phyloP scores from a whole-genome alignment of 2,113 vertebrate genomes.

The Ascaphus truei region DNA sequence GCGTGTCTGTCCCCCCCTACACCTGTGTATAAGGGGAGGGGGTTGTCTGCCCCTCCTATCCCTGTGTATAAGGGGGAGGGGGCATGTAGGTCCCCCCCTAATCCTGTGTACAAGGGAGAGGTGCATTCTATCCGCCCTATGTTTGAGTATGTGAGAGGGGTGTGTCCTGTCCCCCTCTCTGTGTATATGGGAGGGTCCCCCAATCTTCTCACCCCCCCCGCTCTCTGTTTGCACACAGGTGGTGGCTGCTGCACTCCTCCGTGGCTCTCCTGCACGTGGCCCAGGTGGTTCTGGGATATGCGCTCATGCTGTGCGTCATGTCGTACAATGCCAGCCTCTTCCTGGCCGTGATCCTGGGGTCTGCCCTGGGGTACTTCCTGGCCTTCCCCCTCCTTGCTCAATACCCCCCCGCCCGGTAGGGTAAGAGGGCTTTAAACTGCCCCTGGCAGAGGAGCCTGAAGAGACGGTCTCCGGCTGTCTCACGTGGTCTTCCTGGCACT shows the following conservation, averaged over 20 bases:
- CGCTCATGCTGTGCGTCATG: conserved; percentile 93
- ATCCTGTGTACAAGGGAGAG: too few relatives aligned
- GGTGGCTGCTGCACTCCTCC: conserved; percentile 61
- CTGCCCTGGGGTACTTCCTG: conserved; percentile 78
- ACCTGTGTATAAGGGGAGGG: too few relatives aligned
- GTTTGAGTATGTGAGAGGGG: too few relatives aligned
- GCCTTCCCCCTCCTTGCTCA: conserved; percentile 71
- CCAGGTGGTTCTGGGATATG: conserved; percentile 86
- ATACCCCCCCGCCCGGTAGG: background rate
- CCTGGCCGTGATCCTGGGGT: conserved; percentile 75
- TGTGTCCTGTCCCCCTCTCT: too few relatives aligned
- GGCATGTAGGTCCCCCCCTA: too few relatives aligned
- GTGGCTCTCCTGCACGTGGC: conserved; percentile 75
- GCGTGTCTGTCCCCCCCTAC: too few relatives aligned
- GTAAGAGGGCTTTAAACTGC: background rate
- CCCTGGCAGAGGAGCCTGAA: too few relatives aligned
- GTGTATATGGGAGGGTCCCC: too few relatives aligned
- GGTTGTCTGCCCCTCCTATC: too few relatives aligned
- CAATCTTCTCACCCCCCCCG: background rate
- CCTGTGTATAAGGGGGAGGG: background rate
- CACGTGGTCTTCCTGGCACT: too few relatives aligned
- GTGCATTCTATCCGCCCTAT: too few relatives aligned
- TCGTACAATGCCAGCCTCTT: conserved; percentile 95
- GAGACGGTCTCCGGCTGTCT: too few relatives aligned
- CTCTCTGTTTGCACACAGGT: conserved; percentile 50